Conservation (phyloP, 1,140 invertebrate genomes). For the Drosophila kurseongensis region DNA sequence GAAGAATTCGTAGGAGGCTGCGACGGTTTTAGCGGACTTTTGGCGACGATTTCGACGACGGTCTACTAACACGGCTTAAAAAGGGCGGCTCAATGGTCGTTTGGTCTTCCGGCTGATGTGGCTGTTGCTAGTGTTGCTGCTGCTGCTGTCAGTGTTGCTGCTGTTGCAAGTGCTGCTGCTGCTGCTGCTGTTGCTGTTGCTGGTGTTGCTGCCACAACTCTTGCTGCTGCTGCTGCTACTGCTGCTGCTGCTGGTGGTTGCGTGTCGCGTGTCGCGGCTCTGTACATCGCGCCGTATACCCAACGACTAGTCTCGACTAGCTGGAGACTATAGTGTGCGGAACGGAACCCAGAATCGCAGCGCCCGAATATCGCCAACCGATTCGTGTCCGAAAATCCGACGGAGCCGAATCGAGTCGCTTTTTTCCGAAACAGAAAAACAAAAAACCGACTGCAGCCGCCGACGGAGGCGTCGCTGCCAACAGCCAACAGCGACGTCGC, state of each 20-base stretch:
- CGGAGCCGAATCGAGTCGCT: neutral
- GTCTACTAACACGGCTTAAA: constrained; percentile 35
- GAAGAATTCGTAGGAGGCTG: constrained; percentile 12
- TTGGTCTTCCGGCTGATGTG: constrained; percentile 40
- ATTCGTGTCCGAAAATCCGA: constrained; percentile 13
- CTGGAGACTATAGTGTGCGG: constrained; percentile 66
- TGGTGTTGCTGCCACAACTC: constrained; percentile 26
- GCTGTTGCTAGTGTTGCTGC: constrained; percentile 13
- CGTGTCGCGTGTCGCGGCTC: constrained; percentile 78
- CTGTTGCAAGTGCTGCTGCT: constrained; percentile 1
- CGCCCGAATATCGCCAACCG: constrained; percentile 37
- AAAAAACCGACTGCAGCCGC: constrained; percentile 54
- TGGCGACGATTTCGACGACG: constrained; percentile 20
- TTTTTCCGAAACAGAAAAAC: constrained; percentile 24
- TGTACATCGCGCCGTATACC: constrained; percentile 84
- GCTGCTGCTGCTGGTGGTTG: constrained; percentile 36
- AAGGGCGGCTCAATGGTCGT: constrained; percentile 35
- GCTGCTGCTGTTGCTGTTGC: constrained; percentile 26
- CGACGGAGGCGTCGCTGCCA: constrained; percentile 6
- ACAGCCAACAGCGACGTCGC: neutral
- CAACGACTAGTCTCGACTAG: constrained; percentile 74
- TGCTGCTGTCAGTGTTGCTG: constrained; percentile 20
- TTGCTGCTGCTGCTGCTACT: constrained; percentile 24
- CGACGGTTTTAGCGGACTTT: constrained; percentile 13
- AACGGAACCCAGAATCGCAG: constrained; percentile 54